Evolutionary conservation across 2,113 vertebrate genomes (phyloP).

Genomic region (Carassius carassius): DNA sequence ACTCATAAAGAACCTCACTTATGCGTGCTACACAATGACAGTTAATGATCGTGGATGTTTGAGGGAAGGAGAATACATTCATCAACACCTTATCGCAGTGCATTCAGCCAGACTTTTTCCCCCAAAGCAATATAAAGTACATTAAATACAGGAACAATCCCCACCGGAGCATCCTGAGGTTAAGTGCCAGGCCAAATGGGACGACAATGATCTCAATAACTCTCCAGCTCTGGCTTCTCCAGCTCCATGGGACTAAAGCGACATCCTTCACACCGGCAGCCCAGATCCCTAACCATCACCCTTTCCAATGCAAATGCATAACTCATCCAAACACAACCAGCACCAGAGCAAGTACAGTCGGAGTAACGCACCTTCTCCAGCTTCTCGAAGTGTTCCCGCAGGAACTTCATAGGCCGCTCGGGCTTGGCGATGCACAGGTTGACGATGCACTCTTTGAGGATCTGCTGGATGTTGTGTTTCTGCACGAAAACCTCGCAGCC

Average conservation of each 20-base stretch:
- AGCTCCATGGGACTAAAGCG: not conserved
- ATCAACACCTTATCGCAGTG: too few species aligned
- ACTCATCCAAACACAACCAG: not conserved
- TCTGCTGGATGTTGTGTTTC: slow-evolving; percentile 93
- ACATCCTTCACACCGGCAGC: not conserved
- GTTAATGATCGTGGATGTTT: too few species aligned
- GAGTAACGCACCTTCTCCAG: slow-evolving; percentile 91
- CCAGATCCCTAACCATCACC: slow-evolving; percentile 13
- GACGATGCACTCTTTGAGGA: slow-evolving; percentile 94
- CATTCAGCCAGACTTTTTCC: too few species aligned
- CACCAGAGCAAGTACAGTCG: not conserved
- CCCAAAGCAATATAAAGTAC: too few species aligned
- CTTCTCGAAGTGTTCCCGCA: slow-evolving; percentile 95
- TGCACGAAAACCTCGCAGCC: slow-evolving; percentile 95
- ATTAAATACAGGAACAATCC: too few species aligned
- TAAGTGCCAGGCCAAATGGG: slow-evolving; percentile 27
- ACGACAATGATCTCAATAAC: slow-evolving; percentile 16
- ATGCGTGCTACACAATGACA: too few species aligned
- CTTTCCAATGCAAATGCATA: not conserved
- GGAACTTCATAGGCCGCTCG: slow-evolving; percentile 93
- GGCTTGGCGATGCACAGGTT: slow-evolving; percentile 94
- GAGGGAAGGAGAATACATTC: too few species aligned
- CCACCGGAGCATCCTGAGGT: not conserved
- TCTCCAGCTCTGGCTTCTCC: not conserved
- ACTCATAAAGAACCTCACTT: too few species aligned